phyloP scores from a whole-genome alignment of 64 coral and sea anemone species.

The Trachythela sp. region DNA sequence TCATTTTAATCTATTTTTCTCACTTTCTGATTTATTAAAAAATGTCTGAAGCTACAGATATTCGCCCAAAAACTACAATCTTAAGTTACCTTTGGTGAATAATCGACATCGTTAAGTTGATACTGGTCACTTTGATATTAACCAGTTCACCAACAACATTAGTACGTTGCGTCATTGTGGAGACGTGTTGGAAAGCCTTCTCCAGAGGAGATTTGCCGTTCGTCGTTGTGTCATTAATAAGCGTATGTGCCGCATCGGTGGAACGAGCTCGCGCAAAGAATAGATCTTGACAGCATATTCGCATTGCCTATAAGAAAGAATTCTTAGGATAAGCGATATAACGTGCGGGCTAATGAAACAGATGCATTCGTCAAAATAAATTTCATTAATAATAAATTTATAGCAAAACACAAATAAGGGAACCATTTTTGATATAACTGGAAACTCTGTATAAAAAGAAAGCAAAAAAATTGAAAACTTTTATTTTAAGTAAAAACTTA shows the following conservation, averaged over 20 bases:
- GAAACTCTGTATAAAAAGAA: constrained; percentile 36
- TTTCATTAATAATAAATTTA: not conserved
- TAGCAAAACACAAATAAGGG: no score
- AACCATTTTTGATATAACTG: constrained; percentile 64
- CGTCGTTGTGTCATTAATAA: constrained; percentile 29
- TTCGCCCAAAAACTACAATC: no score
- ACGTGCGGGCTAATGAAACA: not conserved
- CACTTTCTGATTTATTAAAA: not conserved
- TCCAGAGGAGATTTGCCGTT: constrained; percentile 52
- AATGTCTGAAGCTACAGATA: not conserved
- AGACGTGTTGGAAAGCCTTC: constrained; percentile 62
- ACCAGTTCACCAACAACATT: constrained; percentile 96
- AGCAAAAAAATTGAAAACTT: no score
- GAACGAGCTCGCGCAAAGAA: constrained; percentile 86
- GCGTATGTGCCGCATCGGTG: constrained; percentile 40
- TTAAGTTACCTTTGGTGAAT: constrained; percentile 67
- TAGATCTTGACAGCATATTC: constrained; percentile 92
- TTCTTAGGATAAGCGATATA: not conserved
- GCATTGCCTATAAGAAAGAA: constrained; percentile 63
- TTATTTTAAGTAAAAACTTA: no score
- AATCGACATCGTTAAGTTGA: constrained; percentile 68
- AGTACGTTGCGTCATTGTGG: constrained; percentile 63
- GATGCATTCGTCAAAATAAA: not conserved
- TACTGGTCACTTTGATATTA: constrained; percentile 80
- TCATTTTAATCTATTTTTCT: no score